phyloP scores from a whole-genome alignment of 1,140 invertebrate genomes.

The Drosophila punjabiensis region DNA sequence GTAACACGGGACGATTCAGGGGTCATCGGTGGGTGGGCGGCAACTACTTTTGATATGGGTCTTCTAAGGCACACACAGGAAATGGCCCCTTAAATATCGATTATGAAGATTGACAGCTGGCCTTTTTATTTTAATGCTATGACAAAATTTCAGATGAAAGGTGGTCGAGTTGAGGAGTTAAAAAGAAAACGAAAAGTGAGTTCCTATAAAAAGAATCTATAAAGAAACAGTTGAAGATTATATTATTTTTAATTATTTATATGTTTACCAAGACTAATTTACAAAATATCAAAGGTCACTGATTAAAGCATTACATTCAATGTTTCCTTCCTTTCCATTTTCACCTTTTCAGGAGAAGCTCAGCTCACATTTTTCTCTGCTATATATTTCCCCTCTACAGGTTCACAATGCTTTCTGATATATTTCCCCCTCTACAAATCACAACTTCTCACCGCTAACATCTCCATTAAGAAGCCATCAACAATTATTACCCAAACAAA shows the following conservation, averaged over 20 bases:
- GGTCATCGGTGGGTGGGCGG: slow-evolving; percentile 16
- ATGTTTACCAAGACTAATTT: background rate
- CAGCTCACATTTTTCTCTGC: background rate
- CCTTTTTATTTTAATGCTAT: slow-evolving; percentile 4
- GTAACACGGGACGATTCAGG: background rate
- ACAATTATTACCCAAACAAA: slow-evolving; percentile 12
- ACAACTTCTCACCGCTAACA: slow-evolving; percentile 13
- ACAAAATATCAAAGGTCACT: background rate
- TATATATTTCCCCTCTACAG: too few relatives aligned
- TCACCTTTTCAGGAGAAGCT: background rate
- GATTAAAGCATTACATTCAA: background rate
- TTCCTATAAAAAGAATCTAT: background rate
- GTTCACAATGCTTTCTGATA: too few relatives aligned
- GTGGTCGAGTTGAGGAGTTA: background rate
- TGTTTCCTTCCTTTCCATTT: background rate
- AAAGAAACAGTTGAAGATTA: too few relatives aligned
- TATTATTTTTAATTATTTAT: too few relatives aligned
- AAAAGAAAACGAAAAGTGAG: background rate
- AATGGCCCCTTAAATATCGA: slow-evolving; percentile 34
- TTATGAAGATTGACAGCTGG: slow-evolving; percentile 38
- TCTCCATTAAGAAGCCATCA: slow-evolving; percentile 45
- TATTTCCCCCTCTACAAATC: background rate
- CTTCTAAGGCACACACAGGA: slow-evolving; percentile 11
- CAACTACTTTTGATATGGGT: slow-evolving; percentile 26
- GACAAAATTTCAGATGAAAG: background rate